Conservation (phyloP, 2,113 vertebrate species). For the Sula dactylatra region DNA sequence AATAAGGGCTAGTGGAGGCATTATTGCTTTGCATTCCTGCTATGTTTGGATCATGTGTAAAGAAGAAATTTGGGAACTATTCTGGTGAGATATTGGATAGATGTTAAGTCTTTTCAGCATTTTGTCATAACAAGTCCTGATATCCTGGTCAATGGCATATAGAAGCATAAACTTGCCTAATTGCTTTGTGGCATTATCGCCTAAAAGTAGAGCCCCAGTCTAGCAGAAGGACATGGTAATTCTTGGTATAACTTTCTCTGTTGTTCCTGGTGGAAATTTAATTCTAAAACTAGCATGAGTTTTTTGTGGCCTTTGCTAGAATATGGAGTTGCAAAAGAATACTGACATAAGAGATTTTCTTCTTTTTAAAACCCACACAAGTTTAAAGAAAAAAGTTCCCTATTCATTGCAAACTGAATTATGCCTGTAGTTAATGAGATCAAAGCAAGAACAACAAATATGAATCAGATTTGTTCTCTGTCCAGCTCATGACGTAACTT, state of each 20-base stretch:
- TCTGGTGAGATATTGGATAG: background rate
- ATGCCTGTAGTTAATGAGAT: background rate
- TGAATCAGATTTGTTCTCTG: background rate
- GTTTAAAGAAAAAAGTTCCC: background rate
- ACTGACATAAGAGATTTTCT: rapidly evolving
- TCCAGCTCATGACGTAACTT: background rate
- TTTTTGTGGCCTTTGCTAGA: background rate
- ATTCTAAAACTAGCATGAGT: background rate
- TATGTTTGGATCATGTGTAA: background rate
- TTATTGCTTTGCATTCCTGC: background rate
- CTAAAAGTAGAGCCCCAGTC: background rate
- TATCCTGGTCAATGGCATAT: background rate
- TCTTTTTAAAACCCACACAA: background rate
- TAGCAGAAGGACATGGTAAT: background rate
- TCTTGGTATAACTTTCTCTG: background rate
- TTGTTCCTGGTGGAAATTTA: background rate
- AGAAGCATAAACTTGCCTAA: background rate
- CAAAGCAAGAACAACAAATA: background rate
- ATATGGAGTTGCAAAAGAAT: background rate
- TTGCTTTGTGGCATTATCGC: background rate
- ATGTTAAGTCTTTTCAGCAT: background rate
- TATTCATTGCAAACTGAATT: background rate
- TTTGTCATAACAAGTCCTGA: background rate
- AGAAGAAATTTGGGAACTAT: background rate
- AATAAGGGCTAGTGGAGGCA: background rate